Evolutionary conservation across 2,888 invertebrate genomes (phyloP).

Genomic region (Brachyptera putata): DNA sequence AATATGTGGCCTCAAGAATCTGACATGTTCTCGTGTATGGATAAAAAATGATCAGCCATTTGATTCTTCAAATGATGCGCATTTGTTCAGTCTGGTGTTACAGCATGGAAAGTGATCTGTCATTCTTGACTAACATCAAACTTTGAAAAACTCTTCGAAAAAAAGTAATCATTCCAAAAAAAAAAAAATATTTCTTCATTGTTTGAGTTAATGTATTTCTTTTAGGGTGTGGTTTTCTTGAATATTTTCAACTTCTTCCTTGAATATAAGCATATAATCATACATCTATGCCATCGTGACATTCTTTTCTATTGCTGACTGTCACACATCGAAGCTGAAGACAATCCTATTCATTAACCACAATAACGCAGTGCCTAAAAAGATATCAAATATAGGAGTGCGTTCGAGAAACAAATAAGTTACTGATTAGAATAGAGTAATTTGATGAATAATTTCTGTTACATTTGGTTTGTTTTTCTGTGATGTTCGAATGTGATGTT

Average conservation of each 20-base stretch:
- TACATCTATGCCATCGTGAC: no score
- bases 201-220: slow-evolving; percentile 9
- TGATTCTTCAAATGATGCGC: slow-evolving; percentile 13
- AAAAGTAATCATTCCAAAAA: slow-evolving; percentile 9
- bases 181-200: slow-evolving; percentile 12
- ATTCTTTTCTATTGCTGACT: no score
- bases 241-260: slow-evolving; percentile 11
- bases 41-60: slow-evolving; percentile 13
- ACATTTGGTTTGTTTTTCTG: no score
- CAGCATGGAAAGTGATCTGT: slow-evolving; percentile 10
- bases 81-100: slow-evolving; percentile 12
- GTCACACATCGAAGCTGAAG: no score
- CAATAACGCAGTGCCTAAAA: no score
- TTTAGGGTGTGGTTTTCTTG: slow-evolving; percentile 12
- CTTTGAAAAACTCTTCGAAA: slow-evolving; percentile 6
- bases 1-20: slow-evolving; percentile 13
- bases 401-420: no score
- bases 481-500: no score
- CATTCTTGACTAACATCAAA: slow-evolving; percentile 15
- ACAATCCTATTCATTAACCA: no score
- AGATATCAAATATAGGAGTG: no score
- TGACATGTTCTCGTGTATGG: slow-evolving; percentile 11
- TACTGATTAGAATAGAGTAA: no score
- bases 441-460: no score
- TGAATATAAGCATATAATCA: no score